Base-by-base conservation (phyloP, 2,797 vertebrate genomes). In the Coccyzus lansbergi region DNA sequence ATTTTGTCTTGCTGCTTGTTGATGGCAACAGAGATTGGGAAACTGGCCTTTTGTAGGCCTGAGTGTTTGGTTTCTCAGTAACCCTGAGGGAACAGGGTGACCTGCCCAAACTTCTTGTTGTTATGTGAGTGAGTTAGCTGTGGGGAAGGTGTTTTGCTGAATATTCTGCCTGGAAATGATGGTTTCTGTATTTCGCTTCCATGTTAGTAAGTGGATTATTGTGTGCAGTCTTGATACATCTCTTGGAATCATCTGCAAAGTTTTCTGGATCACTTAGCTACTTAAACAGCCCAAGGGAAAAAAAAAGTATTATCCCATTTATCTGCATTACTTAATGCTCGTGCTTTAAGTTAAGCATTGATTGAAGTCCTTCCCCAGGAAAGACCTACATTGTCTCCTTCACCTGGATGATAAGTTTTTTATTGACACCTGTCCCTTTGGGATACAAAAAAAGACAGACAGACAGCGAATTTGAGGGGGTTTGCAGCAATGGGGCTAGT, bases 141-240 rank as follows among this genome's bases (percentile, higher is more conserved):
- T 80, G 77, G 33, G 14, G 31, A 72, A 38, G n/a, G 14, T 77
- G 51, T 76, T 83, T 31, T 31, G 31, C 33, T 40, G 70, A 72
- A 18, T 69, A 12, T 51, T 75, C 60, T 86, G 34, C 48, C 31
- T 85, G 12, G 40, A 12, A 92, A 24, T 64, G 12, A 5, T 9
- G n/a, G 34, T 53, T 75, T 75, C n/a, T 34, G 10, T 13, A 3
- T 80, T 44, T 91, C 60, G 20, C 52, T 94, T 83, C 42, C 10
- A 0, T 63, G 16, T 52, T 24, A 55, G 12, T 17, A 10, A 71
- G 15, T 44, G 12, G 58, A 20, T 71, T 74, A 7, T 3, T 20
- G 25, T 42, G 14, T 60, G 22, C 20, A 25, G 4, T 53, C 2
- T 1, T 24, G 0, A 4, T 36, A 14, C 1, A 0, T 52, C 9